Conservation (phyloP, 2,797 vertebrate genomes). For the Morelia viridis region DNA sequence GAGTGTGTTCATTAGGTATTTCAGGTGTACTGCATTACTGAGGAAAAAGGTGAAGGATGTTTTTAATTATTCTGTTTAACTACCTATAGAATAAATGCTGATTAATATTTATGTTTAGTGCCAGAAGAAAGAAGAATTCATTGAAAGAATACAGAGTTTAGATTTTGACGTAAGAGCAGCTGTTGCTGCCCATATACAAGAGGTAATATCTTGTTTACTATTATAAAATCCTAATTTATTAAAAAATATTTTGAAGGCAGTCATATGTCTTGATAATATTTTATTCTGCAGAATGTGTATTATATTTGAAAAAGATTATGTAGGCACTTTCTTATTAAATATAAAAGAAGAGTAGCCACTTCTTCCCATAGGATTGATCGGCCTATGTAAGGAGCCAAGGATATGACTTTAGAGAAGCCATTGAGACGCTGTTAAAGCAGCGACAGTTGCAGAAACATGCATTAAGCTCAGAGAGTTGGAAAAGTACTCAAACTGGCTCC, state of each 20-base stretch:
- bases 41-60: not conserved
- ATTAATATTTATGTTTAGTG: conserved; percentile 78
- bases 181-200: conserved; percentile 95
- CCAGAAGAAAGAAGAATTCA: conserved; percentile 97
- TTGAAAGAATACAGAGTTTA: conserved; percentile 93
- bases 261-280: not conserved
- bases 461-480: not conserved
- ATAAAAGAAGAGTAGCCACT: not conserved
- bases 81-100: not conserved
- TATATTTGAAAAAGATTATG: not conserved
- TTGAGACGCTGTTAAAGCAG: not conserved
- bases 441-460: not conserved
- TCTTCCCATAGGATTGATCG: not conserved
- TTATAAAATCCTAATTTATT: not conserved
- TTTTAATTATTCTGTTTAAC: conserved; percentile 11
- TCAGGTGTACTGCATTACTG: not conserved
- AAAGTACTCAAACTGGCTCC: not conserved
- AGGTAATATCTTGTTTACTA: conserved; percentile 77
- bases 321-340: not conserved
- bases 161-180: conserved; percentile 96
- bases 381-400: not conserved
- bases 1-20: conserved; percentile 1
- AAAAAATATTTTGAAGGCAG: not conserved
- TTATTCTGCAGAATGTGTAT: conserved; percentile 17
- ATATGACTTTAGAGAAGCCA: not conserved